A percentile compares a stretch with the other conserved stretches of the same genome.
These are phyloP conservation scores for Enteromius afrohamiltoni DNA, from an alignment of 2,797 vertebrate species.

Conservation along the genomic window DNA sequence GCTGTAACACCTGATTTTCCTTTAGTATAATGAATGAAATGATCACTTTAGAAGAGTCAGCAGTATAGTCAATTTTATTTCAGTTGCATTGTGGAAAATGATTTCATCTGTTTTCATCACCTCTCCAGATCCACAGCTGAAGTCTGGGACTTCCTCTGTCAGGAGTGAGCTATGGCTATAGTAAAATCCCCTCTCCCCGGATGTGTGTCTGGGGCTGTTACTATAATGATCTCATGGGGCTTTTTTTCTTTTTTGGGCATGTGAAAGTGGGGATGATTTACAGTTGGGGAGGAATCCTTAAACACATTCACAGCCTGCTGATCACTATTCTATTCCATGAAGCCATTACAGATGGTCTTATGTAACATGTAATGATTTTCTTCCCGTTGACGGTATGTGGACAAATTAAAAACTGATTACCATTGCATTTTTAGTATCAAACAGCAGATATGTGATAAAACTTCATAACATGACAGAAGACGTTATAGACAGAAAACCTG, in stretches of 20 bases:
- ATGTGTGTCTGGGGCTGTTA: slow-evolving; percentile 8
- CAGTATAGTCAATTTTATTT: neutral
- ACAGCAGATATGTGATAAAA: neutral
- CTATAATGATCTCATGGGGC: slow-evolving; percentile 19
- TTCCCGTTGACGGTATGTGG: neutral
- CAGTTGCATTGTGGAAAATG: slow-evolving; percentile 1
- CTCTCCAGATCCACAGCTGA: slow-evolving; percentile 16
- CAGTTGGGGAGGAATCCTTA: neutral
- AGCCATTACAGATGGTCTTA: neutral
- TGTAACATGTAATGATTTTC: neutral
- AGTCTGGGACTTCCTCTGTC: slow-evolving; percentile 25
- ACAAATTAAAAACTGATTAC: neutral
- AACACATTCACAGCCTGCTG: slow-evolving; percentile 27
- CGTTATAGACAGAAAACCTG: neutral
- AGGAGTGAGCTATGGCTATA: slow-evolving; percentile 25
- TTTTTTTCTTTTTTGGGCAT: slow-evolving; percentile 21
- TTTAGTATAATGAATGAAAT: neutral
- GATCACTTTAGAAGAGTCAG: neutral
- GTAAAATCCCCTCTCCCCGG: slow-evolving; percentile 28
- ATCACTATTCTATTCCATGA: slow-evolving; percentile 1
- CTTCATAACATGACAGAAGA: neutral
- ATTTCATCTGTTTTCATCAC: slow-evolving; percentile 36
- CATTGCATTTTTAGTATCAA: neutral
- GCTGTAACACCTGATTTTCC: neutral
- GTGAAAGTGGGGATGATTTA: slow-evolving; percentile 28